Evolutionary conservation across 2,113 vertebrate genomes (phyloP).

Genomic region (Bothrops jararaca): DNA sequence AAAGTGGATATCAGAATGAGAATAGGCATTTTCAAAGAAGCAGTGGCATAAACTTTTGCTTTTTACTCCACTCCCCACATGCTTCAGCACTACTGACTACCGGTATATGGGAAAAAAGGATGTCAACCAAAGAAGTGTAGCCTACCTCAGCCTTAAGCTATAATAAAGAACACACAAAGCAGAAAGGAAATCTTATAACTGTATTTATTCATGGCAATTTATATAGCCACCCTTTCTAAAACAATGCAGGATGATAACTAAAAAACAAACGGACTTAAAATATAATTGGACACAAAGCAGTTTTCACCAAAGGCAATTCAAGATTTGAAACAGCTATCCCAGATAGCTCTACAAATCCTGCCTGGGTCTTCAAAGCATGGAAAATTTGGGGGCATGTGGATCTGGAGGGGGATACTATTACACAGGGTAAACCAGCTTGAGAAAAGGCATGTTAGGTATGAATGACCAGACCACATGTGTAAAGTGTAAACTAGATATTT

Average conservation of each 20-base stretch:
- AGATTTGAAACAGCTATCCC: not conserved
- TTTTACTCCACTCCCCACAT: not conserved
- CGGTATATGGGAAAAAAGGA: not conserved
- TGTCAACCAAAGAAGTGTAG: not conserved
- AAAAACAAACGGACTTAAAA: not conserved
- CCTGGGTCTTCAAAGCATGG: not conserved
- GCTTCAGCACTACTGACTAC: not conserved
- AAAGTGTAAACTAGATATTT: not conserved
- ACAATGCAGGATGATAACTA: not conserved
- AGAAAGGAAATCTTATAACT: not conserved
- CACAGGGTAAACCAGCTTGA: not conserved
- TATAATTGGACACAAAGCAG: not conserved
- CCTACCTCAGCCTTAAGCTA: not conserved
- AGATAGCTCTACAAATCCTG: not conserved
- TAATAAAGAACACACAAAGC: not conserved
- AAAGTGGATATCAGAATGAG: not conserved
- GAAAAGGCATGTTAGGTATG: not conserved
- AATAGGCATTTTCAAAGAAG: not conserved
- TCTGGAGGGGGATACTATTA: not conserved
- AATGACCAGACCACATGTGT: not conserved
- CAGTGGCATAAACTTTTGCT: not conserved
- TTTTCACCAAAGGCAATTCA: not conserved
- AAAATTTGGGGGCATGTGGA: not conserved
- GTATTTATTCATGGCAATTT: not conserved
- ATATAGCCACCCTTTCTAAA: not conserved